Evolutionary conservation across 1,140 invertebrate genomes (phyloP).

Genomic region (Cyrtorhinus lividipennis): DNA sequence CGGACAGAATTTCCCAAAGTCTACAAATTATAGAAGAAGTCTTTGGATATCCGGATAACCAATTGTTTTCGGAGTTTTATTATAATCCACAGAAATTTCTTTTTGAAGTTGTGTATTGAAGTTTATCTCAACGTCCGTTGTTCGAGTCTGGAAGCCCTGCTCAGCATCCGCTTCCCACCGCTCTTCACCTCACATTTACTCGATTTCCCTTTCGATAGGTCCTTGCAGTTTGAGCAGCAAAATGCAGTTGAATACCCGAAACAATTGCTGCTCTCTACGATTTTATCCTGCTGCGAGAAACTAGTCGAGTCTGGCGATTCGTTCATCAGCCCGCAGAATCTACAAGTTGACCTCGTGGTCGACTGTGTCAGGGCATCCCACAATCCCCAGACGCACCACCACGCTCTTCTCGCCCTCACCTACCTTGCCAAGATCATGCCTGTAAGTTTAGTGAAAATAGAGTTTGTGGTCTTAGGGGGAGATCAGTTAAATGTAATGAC

Average conservation of each 20-base stretch:
- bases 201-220: constrained; percentile 29
- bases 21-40: no score
- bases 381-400: constrained; percentile 88
- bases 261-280: constrained; percentile 64
- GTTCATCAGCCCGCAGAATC: constrained; percentile 37
- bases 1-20: no score
- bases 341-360: constrained; percentile 70
- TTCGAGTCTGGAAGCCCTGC: no score
- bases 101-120: no score
- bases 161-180: no score
- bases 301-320: constrained; percentile 35
- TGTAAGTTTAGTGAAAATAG: constrained; percentile 22
- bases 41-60: neutral
- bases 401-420: constrained; percentile 67
- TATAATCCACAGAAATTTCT: no score
- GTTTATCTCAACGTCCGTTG: no score
- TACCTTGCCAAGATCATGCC: constrained; percentile 58
- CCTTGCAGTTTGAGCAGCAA: constrained; percentile 65
- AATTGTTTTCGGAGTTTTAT: no score
- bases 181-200: no score
- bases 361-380: constrained; percentile 74
- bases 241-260: constrained; percentile 76
- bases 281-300: constrained; percentile 53
- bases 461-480: no score
- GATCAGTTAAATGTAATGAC: no score